Evolutionary conservation across 1,140 invertebrate species (phyloP), one percentile per base, ranked within the genome.

Genomic region (Drosophila serrata): DNA sequence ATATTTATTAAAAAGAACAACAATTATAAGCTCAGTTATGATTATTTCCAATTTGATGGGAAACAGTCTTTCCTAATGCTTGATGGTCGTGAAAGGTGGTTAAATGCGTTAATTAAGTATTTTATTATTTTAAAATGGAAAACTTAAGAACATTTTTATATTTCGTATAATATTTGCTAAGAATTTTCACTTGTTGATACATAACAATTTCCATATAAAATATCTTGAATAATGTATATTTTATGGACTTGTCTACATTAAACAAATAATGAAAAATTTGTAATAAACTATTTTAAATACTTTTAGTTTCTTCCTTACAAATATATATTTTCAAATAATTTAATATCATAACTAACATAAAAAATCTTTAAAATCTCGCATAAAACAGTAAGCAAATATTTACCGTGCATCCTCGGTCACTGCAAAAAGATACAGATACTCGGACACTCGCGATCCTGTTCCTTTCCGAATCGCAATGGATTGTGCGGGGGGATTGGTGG

Each of bases 391-490:
- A 31, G 0, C 6, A 22, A 15, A 22, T 33, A 0, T 35, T 35
- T 53, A 0, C 51, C 0, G 31, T 55, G 51, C 33, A 43, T 51
- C n/a, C n/a, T 33, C 51, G 24, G 46, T 59, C 33, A n/a, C 40
- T 27, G 64, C 45, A 42, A 42, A 42, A 49, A 81, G 77, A 80
- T 63, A 63, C 64, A 68, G 65, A 76, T 60, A 77, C 61, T 63
- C 69, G 60, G 24, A 61, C 53, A 75, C 19, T 48, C 61, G 39
- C 77, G 68, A 87, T 88, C 82, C 84, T 82, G 82, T 87, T 88
- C 79, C 79, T 51, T 37, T n/a, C 27, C 48, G 70, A 61, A 13
- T 37, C 51, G 9, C 51, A 3, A 6, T 13, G 51, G 8, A 22
- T 22, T 31, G 33, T 24, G 51, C 7, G 51, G 51, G 13, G 51